A percentile compares a stretch with the other conserved stretches of the same genome.
Evolutionary conservation across 1,140 invertebrate species (phyloP).

Genomic region (Drosophila sp.): DNA sequence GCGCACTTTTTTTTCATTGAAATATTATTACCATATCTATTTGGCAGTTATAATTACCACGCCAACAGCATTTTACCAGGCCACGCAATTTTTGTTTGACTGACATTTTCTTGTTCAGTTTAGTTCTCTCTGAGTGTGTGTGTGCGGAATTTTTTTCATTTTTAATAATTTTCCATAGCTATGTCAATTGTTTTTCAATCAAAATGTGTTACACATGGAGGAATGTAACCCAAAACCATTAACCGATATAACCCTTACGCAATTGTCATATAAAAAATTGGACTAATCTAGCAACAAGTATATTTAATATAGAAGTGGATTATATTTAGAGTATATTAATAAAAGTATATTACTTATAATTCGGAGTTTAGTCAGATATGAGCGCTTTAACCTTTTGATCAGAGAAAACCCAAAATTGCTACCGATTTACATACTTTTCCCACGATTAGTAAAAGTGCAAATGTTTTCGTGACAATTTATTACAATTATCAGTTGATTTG

Average conservation of each 20-base stretch:
- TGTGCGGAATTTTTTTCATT: slow-evolving; percentile 58
- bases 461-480: not conserved
- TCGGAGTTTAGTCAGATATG: too few relatives aligned
- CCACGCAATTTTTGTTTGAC: slow-evolving; percentile 65
- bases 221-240: slow-evolving; percentile 19
- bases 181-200: slow-evolving; percentile 69
- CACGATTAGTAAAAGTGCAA: not conserved
- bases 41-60: slow-evolving; percentile 73
- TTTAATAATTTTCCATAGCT: slow-evolving; percentile 57
- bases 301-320: too few relatives aligned
- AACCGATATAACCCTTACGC: not conserved
- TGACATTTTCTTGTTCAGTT: slow-evolving; percentile 53
- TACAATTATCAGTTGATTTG: not conserved
- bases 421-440: not conserved
- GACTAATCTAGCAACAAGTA: too few relatives aligned
- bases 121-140: slow-evolving; percentile 14
- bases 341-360: too few relatives aligned
- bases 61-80: slow-evolving; percentile 44
- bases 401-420: too few relatives aligned
- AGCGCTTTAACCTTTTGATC: too few relatives aligned
- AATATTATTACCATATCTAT: slow-evolving; percentile 62
- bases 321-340: too few relatives aligned
- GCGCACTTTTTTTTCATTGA: slow-evolving; percentile 23
- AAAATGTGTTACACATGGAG: slow-evolving; percentile 32
- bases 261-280: not conserved